Percentiles rank a stretch among this genome's conserved stretches.
Conservation (phyloP, 1,140 invertebrate species). For the Drosophila bocqueti region DNA sequence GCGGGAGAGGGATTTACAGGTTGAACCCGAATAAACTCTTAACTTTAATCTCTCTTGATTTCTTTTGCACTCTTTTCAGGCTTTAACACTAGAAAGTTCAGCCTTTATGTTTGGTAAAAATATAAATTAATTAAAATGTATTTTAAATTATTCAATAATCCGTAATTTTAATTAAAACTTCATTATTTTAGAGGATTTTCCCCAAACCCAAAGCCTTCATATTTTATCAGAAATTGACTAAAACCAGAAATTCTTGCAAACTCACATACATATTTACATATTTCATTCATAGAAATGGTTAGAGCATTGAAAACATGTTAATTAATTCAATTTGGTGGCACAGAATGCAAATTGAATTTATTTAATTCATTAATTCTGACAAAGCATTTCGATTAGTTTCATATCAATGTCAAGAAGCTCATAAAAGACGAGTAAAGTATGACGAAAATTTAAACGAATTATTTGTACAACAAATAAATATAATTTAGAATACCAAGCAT, state of each 20-base stretch:
- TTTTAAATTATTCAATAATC: too few relatives aligned
- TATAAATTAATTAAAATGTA: too few relatives aligned
- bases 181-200: neutral
- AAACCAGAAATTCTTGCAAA: neutral
- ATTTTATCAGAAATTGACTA: neutral
- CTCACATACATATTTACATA: neutral
- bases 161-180: neutral
- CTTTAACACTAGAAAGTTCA: neutral
- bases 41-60: neutral
- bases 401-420: constrained; percentile 5
- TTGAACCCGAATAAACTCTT: neutral
- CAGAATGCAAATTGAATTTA: constrained; percentile 18
- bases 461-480: neutral
- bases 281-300: constrained; percentile 14
- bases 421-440: neutral
- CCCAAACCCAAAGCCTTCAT: neutral
- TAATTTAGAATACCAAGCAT: too few relatives aligned
- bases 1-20: neutral
- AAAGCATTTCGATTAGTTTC: neutral
- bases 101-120: neutral
- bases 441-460: neutral
- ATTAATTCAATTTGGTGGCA: constrained; percentile 9
- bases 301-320: constrained; percentile 17
- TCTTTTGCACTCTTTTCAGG: neutral
- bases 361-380: constrained; percentile 3